Conservation (phyloP, 2,113 vertebrate species). For the Oryzias celebensis region DNA sequence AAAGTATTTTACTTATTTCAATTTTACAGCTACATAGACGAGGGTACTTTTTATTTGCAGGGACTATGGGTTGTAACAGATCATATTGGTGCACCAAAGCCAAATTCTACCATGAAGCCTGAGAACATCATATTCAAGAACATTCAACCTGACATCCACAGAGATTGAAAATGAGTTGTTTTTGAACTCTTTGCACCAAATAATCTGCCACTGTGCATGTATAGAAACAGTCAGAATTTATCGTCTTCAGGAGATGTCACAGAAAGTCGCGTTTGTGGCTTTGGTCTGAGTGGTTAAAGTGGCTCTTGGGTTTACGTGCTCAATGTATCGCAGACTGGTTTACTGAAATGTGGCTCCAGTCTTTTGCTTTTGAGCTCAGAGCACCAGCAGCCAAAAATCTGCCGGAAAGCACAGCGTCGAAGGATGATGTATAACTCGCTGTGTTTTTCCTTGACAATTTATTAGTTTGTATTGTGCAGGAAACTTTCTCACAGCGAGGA, state of each 20-base stretch:
- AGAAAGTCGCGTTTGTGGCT: conserved; percentile 40
- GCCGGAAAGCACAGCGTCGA: conserved; percentile 26
- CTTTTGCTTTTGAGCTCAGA: conserved; percentile 54
- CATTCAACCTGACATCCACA: no score
- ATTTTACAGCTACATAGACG: no score
- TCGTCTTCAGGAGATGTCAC: conserved; percentile 6
- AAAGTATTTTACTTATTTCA: no score
- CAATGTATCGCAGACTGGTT: conserved; percentile 21
- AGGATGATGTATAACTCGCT: conserved; percentile 57
- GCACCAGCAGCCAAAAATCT: conserved; percentile 50
- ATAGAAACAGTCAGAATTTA: no score
- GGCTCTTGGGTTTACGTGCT: conserved; percentile 50
- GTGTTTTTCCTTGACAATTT: conserved; percentile 57
- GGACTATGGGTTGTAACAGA: no score
- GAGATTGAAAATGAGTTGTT: no score
- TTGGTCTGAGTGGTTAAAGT: conserved; percentile 64
- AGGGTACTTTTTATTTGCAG: no score
- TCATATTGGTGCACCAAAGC: no score
- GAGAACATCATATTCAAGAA: no score
- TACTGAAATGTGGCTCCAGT: conserved; percentile 17
- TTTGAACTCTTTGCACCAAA: no score
- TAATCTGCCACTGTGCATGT: no score
- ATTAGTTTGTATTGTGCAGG: conserved; percentile 51
- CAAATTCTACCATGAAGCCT: no score
- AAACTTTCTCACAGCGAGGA: conserved; percentile 57